These are phyloP conservation scores for Pachyseris speciosa DNA, from an alignment of 64 coral and sea anemone species.

Conservation along the genomic window DNA sequence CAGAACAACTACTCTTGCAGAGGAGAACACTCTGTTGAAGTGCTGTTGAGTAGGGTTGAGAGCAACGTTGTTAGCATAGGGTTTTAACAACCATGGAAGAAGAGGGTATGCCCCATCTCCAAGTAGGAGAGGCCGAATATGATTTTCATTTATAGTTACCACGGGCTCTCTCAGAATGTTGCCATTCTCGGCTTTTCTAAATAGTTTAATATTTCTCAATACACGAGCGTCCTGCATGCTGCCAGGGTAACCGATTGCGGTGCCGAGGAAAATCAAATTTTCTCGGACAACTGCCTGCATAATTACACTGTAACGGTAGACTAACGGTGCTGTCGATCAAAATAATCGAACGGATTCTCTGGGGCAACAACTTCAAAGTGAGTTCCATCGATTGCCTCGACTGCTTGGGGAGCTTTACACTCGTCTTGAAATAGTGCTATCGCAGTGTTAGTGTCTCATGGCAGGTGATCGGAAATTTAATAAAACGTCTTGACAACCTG, in stretches of 20 bases:
- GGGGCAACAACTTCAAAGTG: slow-evolving; percentile 40
- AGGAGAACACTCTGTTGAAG: slow-evolving; percentile 48
- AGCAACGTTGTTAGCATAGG: slow-evolving; percentile 32
- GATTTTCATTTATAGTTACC: slow-evolving; percentile 36
- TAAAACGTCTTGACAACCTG: neutral
- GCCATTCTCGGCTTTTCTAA: slow-evolving; percentile 47
- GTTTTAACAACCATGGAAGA: slow-evolving; percentile 58
- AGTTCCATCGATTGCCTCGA: slow-evolving; percentile 58
- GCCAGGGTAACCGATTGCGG: slow-evolving; percentile 21
- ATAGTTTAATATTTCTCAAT: slow-evolving; percentile 38
- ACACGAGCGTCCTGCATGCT: slow-evolving; percentile 44
- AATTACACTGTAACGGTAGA: slow-evolving; percentile 41
- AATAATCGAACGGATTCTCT: slow-evolving; percentile 46
- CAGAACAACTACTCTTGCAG: slow-evolving; percentile 14
- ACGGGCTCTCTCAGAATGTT: slow-evolving; percentile 61
- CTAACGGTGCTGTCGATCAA: slow-evolving; percentile 40
- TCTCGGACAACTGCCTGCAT: slow-evolving; percentile 31
- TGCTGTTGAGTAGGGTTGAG: slow-evolving; percentile 19
- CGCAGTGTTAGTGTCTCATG: slow-evolving; percentile 23
- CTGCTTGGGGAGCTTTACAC: slow-evolving; percentile 38
- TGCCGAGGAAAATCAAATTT: slow-evolving; percentile 41
- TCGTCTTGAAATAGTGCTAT: slow-evolving; percentile 42
- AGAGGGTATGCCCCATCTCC: slow-evolving; percentile 65
- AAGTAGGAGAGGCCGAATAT: slow-evolving; percentile 44
- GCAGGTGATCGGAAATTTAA: slow-evolving; percentile 35